Conservation (phyloP, 2,113 vertebrate species). For the Chaenogobius annularis region DNA sequence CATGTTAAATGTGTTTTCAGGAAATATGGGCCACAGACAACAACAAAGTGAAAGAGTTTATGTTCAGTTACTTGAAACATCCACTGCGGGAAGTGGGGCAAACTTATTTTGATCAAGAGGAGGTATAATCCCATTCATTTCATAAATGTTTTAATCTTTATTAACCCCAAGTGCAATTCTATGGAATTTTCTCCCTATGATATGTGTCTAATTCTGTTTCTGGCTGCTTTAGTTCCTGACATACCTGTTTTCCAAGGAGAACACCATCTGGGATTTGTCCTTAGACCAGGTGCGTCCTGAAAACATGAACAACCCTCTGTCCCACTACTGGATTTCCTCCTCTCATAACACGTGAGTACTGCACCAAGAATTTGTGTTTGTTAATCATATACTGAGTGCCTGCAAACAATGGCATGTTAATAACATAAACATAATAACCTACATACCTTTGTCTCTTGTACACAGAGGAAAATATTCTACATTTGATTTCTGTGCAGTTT, state of each 20-base stretch:
- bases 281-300: slow-evolving; percentile 87
- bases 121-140: slow-evolving; percentile 72
- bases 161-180: background rate
- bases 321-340: slow-evolving; percentile 99
- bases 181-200: background rate
- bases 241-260: slow-evolving; percentile 98
- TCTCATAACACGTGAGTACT: slow-evolving; percentile 96
- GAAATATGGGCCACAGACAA: slow-evolving; percentile 90
- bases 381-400: background rate
- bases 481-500: background rate
- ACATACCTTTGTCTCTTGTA: background rate
- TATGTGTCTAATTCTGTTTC: background rate
- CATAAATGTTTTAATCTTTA: background rate
- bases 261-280: slow-evolving; percentile 90
- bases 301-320: slow-evolving; percentile 96
- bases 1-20: slow-evolving; percentile 66
- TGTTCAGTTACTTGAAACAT: slow-evolving; percentile 92
- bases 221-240: slow-evolving; percentile 84
- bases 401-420: background rate
- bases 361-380: background rate
- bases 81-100: slow-evolving; percentile 95
- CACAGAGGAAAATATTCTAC: background rate
- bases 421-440: background rate
- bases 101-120: slow-evolving; percentile 90
- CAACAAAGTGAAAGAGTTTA: slow-evolving; percentile 90